Evolutionary conservation across 2,888 invertebrate genomes (phyloP), one percentile per base, ranked within the genome.

Genomic region (Drosophila setosimentum): DNA sequence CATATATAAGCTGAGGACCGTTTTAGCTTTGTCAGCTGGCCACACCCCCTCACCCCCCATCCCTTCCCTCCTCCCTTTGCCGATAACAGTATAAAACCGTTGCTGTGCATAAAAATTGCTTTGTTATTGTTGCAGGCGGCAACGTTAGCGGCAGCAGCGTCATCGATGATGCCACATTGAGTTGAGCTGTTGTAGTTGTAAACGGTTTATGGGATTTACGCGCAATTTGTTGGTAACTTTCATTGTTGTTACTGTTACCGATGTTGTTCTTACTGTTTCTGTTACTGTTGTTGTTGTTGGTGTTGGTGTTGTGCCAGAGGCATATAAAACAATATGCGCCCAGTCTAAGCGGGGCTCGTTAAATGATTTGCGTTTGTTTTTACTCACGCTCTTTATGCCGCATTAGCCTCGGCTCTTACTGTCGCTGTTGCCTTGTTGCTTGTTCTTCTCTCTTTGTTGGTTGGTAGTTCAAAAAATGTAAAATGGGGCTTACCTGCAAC

Each of bases 181-280:
- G 78, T 66, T 76, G 83, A 78, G 89, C 85, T 89, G 90, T 82
- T 86, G 90, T 90, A 88, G 88, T 82, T 86, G 90, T 83, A 87
- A 91, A 85, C 91, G 89, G 90, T 89, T 89, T 89, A 89, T 91
- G 90, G 87, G 91, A 91, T 90, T 89, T 91, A 91, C 89, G 91
- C 87, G 82, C 91, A 90, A 89, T 89, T 89, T 89, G 87, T 90
- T 91, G 82, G 72, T 85, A 85, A 80, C 83, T 90, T 87, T 85
- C 82, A 90, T 73, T 81, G 87, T 69, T 74, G 58, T 69, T 80
- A 73, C 69, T 50, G 68, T 74, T 67, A 32, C 53, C 24, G 50
- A 27, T 49, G 40, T 51, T 49, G 6, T 11, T 24, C n/a, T 40
- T 65, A 55, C 59, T 68, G 45, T 45, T 45, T 45, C 24, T 16